Conservation (phyloP, 1,140 invertebrate genomes). For the Papilio machaon region DNA sequence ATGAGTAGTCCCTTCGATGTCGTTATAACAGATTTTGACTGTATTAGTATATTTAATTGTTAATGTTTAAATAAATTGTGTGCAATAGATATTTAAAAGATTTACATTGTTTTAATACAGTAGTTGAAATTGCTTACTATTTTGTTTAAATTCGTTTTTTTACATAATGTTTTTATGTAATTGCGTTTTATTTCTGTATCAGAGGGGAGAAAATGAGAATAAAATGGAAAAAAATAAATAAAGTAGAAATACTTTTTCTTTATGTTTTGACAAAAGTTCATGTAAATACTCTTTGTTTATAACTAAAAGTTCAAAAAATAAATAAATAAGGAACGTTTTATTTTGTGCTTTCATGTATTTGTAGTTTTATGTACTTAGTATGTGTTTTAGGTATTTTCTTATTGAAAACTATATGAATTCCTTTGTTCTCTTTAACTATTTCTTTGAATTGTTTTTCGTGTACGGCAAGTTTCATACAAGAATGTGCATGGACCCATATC, state of each 20-base stretch:
- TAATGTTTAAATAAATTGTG: background rate
- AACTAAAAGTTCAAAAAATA: background rate
- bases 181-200: background rate
- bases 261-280: background rate
- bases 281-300: constrained; percentile 1
- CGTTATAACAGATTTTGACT: no score
- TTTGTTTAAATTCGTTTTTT: background rate
- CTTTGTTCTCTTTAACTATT: background rate
- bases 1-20: no score
- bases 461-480: background rate
- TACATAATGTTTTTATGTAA: background rate
- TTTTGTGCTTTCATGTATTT: constrained; percentile 12
- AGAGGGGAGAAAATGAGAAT: no score
- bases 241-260: background rate
- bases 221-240: background rate
- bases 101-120: background rate
- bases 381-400: background rate
- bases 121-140: background rate
- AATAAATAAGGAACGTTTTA: background rate
- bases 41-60: background rate
- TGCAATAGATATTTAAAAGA: background rate
- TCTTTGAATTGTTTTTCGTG: background rate
- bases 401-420: background rate
- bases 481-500: background rate
- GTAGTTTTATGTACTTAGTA: constrained; percentile 2